Conservation (phyloP, 2,113 vertebrate genomes). For the Ifrita kowaldi region DNA sequence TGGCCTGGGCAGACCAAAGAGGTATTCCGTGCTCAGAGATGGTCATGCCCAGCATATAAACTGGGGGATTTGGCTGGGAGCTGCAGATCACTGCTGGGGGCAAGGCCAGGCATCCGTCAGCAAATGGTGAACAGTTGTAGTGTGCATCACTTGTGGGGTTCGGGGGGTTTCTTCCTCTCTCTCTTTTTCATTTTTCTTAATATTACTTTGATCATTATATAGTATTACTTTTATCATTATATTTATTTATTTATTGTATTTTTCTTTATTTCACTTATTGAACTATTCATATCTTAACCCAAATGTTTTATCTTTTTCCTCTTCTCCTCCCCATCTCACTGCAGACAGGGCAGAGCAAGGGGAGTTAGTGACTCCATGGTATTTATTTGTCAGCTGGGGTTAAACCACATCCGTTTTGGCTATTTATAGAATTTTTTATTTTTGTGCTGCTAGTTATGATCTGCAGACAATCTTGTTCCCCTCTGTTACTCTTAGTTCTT, state of each 20-base stretch:
- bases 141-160: background rate
- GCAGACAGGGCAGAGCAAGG: background rate
- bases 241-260: background rate
- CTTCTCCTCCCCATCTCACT: no score
- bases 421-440: background rate
- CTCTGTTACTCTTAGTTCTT: background rate
- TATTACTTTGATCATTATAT: background rate
- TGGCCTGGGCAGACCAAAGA: background rate
- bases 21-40: background rate
- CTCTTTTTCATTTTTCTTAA: background rate
- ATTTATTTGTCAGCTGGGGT: background rate
- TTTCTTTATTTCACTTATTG: background rate
- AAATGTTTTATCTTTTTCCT: background rate
- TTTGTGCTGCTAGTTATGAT: background rate
- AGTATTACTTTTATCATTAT: background rate
- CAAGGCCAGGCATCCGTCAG: accelerated
- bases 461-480: background rate
- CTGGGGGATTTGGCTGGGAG: background rate
- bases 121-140: no score
- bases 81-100: no score
- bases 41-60: background rate
- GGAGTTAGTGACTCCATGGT: no score
- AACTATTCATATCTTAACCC: background rate
- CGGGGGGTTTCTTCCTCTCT: background rate
- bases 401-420: background rate